A percentile compares a stretch with the other conserved stretches of the same genome.
Evolutionary conservation across 2,113 vertebrate species (phyloP).

Genomic region (Ochotona princeps): DNA sequence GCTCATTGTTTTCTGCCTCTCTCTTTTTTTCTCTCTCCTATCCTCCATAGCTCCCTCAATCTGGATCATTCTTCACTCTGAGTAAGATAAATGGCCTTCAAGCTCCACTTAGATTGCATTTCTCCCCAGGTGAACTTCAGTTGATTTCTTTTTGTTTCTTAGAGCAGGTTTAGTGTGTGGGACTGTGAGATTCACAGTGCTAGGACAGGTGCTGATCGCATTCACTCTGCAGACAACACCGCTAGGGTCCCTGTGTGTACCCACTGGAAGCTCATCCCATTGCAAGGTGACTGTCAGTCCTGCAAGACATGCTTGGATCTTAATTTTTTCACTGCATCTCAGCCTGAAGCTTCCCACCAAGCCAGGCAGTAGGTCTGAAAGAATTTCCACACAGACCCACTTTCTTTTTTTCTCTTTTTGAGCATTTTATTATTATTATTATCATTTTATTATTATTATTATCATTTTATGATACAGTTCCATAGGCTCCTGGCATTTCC

Average conservation of each 20-base stretch:
- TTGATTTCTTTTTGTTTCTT: slow-evolving; percentile 40
- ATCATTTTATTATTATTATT: no score
- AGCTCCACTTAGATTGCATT: slow-evolving; percentile 21
- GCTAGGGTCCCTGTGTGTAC: neutral
- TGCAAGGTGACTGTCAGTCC: neutral
- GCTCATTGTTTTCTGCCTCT: neutral
- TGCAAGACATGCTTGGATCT: neutral
- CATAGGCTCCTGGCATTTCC: no score
- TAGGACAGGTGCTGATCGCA: neutral
- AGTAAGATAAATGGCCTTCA: slow-evolving; percentile 51
- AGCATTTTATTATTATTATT: no score
- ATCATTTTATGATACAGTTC: no score
- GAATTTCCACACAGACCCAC: neutral
- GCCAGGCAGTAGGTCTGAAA: neutral
- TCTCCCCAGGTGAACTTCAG: slow-evolving; percentile 27
- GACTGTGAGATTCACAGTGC: neutral
- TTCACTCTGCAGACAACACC: neutral
- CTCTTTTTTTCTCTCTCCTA: neutral
- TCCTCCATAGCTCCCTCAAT: neutral
- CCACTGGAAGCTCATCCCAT: no score
- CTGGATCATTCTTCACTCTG: slow-evolving; percentile 36
- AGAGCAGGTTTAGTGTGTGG: neutral
- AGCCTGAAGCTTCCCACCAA: neutral
- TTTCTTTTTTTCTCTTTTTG: no score
- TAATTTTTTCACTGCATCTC: neutral